Base-by-base conservation (phyloP, 2,888 invertebrate species). In the Bruchidius siliquastri region DNA sequence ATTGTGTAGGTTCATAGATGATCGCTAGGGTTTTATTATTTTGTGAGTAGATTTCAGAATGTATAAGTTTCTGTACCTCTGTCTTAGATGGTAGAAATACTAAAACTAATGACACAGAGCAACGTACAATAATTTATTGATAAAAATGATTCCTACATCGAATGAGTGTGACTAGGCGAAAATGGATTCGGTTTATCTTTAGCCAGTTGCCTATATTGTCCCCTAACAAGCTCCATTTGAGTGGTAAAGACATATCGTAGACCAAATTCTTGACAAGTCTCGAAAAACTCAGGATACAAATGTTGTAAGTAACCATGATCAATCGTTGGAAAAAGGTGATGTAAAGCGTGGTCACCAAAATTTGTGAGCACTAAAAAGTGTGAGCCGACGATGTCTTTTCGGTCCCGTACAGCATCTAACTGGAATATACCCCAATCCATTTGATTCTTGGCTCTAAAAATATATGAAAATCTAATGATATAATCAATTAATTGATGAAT, bases 311-410 rank as follows among this genome's bases (percentile, higher is more conserved):
- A 89, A 0, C 90, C 91, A 81, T 95, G 95, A 83, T 95, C 95
- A 49, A 96, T 81, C 0, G 94, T 93, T 0, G 95, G 95, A 80
- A 95, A 92, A 21, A 95, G 87, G 85, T 96, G 96, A 84, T 96
- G 95, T 0, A 95, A 86, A 0, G 89, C 88, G 82, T 96, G 96
- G 75, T 93, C 91, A 0, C 95, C 95, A 80, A 94, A 95, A 75
- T 91, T 89, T 0, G 93, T 92, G 72, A 95, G 84, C 0, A 91
- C 90, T 76, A 93, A 86, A 82, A 93, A 92, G 76, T 90, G 89
- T 68, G 90, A 91, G 20, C 91, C 90, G 13, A 90, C 90, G 75
- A 92, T 88, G 76, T 94, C 92, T 21, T 89, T 87, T 76, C 94
- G 89, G 82, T 94, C 95, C 32, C 92, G 90, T 0, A 93, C 88